A percentile compares a stretch with the other conserved stretches of the same genome.
phyloP scores from a whole-genome alignment of 1,140 invertebrate species.

The Drosophila bocki region DNA sequence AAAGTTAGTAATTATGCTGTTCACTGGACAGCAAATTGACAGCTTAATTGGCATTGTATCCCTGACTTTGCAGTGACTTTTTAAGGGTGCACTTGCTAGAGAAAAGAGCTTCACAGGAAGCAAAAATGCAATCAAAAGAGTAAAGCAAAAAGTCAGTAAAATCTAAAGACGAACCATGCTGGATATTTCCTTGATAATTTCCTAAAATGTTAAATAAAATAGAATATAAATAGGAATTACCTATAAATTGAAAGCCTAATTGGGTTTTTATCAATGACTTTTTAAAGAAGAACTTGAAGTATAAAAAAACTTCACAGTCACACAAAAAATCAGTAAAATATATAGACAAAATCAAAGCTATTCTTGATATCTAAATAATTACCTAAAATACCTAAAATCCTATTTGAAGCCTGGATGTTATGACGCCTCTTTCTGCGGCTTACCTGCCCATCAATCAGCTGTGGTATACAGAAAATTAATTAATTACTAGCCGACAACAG shows the following conservation, averaged over 20 bases:
- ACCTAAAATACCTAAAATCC: not conserved
- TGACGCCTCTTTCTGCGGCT: slow-evolving; percentile 16
- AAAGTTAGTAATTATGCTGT: slow-evolving; percentile 51
- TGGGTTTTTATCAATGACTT: too few relatives aligned
- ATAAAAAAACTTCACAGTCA: too few relatives aligned
- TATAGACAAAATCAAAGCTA: too few relatives aligned
- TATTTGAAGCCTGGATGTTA: slow-evolving; percentile 3
- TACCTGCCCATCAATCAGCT: slow-evolving; percentile 18
- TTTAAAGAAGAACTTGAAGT: too few relatives aligned
- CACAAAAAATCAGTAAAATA: too few relatives aligned
- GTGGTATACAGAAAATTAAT: slow-evolving; percentile 19
- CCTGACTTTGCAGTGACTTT: not conserved
- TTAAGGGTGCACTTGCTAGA: not conserved
- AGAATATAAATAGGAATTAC: too few relatives aligned
- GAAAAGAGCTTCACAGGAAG: not conserved
- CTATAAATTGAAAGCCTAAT: too few relatives aligned
- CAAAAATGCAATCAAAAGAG: not conserved
- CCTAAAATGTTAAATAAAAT: too few relatives aligned
- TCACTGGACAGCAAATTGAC: not conserved
- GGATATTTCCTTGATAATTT: too few relatives aligned
- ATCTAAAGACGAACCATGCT: too few relatives aligned
- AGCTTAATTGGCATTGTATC: not conserved
- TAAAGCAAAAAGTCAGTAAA: too few relatives aligned
- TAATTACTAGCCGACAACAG: slow-evolving; percentile 26
- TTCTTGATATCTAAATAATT: too few relatives aligned